Percentiles rank a stretch among this genome's conserved stretches.
Conservation (phyloP, 2,888 invertebrate species). For the Anoncus sp. region DNA sequence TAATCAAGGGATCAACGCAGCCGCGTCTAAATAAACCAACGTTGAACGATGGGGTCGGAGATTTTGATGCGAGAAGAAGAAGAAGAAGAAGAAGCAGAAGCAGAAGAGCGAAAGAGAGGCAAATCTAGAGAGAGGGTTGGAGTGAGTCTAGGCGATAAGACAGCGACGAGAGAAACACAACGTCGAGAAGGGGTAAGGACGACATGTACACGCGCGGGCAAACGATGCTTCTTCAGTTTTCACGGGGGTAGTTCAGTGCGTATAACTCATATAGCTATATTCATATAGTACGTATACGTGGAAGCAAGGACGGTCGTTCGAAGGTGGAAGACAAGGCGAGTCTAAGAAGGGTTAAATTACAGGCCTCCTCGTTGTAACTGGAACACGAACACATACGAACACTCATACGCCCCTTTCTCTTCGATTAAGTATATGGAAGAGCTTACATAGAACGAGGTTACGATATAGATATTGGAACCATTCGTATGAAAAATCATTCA, state of each 20-base stretch:
- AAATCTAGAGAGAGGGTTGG: background rate
- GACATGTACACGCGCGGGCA: slow-evolving; percentile 32
- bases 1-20: slow-evolving; percentile 79
- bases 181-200: slow-evolving; percentile 17
- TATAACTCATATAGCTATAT: slow-evolving; percentile 40
- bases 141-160: slow-evolving; percentile 71
- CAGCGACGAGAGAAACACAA: slow-evolving; percentile 51
- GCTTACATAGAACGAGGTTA: background rate
- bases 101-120: slow-evolving; percentile 63
- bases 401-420: background rate
- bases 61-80: slow-evolving; percentile 69
- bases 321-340: slow-evolving; percentile 74
- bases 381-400: slow-evolving; percentile 64
- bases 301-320: slow-evolving; percentile 43
- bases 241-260: slow-evolving; percentile 47
- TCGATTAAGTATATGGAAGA: background rate
- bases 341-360: slow-evolving; percentile 79
- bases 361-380: slow-evolving; percentile 76
- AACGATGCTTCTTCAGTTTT: slow-evolving; percentile 52
- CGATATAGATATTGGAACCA: no score
- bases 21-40: slow-evolving; percentile 77
- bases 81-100: no score
- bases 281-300: background rate
- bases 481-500: background rate
- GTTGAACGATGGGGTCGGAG: slow-evolving; percentile 78